These are phyloP conservation scores for Lepidocyrtoides sp. DNA, from an alignment of 2,888 invertebrate species.

Conservation along the genomic window DNA sequence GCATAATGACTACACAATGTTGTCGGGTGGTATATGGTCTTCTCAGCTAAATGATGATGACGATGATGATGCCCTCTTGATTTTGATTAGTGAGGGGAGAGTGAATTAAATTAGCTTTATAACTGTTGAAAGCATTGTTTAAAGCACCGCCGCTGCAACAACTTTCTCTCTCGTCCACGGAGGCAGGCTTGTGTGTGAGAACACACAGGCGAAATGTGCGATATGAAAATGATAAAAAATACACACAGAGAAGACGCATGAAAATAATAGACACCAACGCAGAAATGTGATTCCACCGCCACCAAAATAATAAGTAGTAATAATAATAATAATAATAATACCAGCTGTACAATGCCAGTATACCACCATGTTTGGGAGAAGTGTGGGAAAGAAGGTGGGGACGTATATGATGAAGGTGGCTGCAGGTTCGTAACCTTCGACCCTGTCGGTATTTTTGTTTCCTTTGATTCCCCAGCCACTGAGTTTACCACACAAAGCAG, in stretches of 20 bases:
- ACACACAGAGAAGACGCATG: slow-evolving; percentile 22
- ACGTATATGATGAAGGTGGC: slow-evolving; percentile 76
- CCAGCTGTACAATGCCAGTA: background rate
- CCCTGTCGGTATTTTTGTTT: slow-evolving; percentile 82
- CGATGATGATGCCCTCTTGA: slow-evolving; percentile 35
- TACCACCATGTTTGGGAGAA: slow-evolving; percentile 72
- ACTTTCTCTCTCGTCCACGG: slow-evolving; percentile 43
- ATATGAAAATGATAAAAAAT: slow-evolving; percentile 54
- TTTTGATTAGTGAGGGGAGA: slow-evolving; percentile 54
- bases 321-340: slow-evolving; percentile 1
- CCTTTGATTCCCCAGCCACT: slow-evolving; percentile 71
- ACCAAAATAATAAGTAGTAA: background rate
- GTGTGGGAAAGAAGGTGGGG: slow-evolving; percentile 84
- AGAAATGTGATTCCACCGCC: slow-evolving; percentile 20
- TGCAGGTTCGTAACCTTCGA: slow-evolving; percentile 81
- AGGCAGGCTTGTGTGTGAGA: slow-evolving; percentile 59
- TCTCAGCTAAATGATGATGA: slow-evolving; percentile 27
- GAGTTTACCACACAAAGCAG: slow-evolving; percentile 68
- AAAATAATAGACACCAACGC: slow-evolving; percentile 30
- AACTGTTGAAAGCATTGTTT: slow-evolving; percentile 46
- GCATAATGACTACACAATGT: slow-evolving; percentile 56
- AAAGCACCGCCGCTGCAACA: slow-evolving; percentile 8
- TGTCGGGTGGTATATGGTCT: slow-evolving; percentile 68
- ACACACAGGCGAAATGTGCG: slow-evolving; percentile 21
- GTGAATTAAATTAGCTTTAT: slow-evolving; percentile 67